Conservation (phyloP, 1,140 invertebrate genomes). For the Nephila pilipes region DNA sequence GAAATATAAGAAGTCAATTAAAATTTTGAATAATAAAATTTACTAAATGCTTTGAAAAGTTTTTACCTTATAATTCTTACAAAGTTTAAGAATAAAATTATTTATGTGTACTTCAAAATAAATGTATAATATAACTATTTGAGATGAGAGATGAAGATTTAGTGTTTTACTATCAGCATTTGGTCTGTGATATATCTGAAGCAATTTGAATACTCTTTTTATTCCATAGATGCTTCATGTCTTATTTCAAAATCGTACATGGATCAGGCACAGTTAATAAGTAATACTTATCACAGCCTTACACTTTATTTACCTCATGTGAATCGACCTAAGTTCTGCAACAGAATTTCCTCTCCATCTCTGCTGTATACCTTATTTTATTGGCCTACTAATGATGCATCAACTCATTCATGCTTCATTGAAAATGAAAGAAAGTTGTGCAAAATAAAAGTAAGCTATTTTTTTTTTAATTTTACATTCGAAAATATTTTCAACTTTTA, state of each 20-base stretch:
- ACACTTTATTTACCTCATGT: slow-evolving; percentile 85
- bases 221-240: slow-evolving; percentile 83
- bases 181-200: too few species aligned
- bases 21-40: too few species aligned
- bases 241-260: slow-evolving; percentile 84
- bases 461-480: not conserved
- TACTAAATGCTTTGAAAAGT: too few species aligned
- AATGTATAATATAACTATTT: too few species aligned
- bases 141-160: too few species aligned
- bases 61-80: too few species aligned
- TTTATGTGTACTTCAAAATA: too few species aligned
- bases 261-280: slow-evolving; percentile 81
- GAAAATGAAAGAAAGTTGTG: slow-evolving; percentile 78
- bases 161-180: too few species aligned
- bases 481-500: too few species aligned
- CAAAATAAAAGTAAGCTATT: slow-evolving; percentile 70
- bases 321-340: slow-evolving; percentile 84
- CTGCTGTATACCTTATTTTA: slow-evolving; percentile 87
- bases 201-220: not conserved
- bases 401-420: slow-evolving; percentile 55
- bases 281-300: slow-evolving; percentile 85
- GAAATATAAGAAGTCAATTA: too few species aligned
- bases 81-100: too few species aligned
- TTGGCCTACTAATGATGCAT: slow-evolving; percentile 78
- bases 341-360: slow-evolving; percentile 85